Conservation (phyloP, 2,888 invertebrate species). For the Agrotis exclamationis region DNA sequence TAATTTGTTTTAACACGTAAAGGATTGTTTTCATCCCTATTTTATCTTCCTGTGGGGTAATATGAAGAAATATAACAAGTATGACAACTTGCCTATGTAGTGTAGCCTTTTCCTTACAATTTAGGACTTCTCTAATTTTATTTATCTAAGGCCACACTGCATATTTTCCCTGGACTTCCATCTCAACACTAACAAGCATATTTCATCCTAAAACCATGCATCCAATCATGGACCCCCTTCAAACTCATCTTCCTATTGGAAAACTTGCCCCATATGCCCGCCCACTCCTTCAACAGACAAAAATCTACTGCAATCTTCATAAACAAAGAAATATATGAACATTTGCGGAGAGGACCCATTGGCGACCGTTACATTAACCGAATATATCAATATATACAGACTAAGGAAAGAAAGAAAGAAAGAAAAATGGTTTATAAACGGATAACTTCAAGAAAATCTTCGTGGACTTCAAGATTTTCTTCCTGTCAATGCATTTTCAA, state of each 20-base stretch:
- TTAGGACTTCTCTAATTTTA: no score
- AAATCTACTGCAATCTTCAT: constrained; percentile 58
- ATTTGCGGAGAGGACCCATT: constrained; percentile 22
- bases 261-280: constrained; percentile 44
- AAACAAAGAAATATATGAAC: constrained; percentile 45
- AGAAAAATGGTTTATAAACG: constrained; percentile 45
- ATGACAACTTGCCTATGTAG: no score
- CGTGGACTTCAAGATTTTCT: constrained; percentile 13
- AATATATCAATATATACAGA: constrained; percentile 49
- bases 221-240: constrained; percentile 31
- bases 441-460: constrained; percentile 39
- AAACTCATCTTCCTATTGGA: constrained; percentile 34
- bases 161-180: no score
- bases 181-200: constrained; percentile 16
- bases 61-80: no score
- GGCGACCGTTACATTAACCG: constrained; percentile 45
- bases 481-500: constrained; percentile 1
- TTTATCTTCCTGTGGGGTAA: no score
- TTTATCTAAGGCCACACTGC: no score
- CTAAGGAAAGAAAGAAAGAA: constrained; percentile 4
- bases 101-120: no score
- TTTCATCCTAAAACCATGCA: constrained; percentile 28
- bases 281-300: constrained; percentile 19
- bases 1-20: no score
- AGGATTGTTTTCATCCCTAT: no score